Evolutionary conservation across 1,140 invertebrate genomes (phyloP).

Genomic region (Campodea augens): DNA sequence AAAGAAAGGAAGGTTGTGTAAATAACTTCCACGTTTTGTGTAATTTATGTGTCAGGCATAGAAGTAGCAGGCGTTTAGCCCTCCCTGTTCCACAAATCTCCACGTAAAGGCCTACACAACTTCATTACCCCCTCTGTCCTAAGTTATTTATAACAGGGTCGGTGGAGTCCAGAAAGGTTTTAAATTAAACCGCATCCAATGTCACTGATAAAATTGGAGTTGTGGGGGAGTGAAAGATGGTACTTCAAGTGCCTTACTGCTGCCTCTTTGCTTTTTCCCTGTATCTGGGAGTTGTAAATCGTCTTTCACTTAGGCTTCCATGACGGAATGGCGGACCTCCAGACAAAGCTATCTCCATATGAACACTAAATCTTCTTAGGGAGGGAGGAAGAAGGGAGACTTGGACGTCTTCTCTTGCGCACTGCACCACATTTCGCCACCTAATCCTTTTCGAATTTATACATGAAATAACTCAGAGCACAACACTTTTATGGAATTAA

Average conservation of each 20-base stretch:
- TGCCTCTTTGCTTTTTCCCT: neutral
- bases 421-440: too few relatives aligned
- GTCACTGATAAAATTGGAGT: slow-evolving; percentile 1
- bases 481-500: too few relatives aligned
- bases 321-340: neutral
- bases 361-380: neutral
- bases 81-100: neutral
- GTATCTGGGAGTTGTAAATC: neutral
- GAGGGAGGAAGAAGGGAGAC: too few relatives aligned
- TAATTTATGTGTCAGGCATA: too few relatives aligned
- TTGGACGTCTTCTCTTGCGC: too few relatives aligned
- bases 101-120: neutral
- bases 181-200: slow-evolving; percentile 1
- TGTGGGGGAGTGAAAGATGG: neutral
- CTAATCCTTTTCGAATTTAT: too few relatives aligned
- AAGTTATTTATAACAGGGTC: neutral
- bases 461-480: too few relatives aligned
- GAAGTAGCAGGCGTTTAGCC: too few relatives aligned
- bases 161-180: neutral
- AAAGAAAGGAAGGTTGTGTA: too few relatives aligned
- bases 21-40: too few relatives aligned
- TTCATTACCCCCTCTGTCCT: neutral
- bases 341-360: slow-evolving; percentile 1
- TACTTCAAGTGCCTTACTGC: neutral
- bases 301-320: neutral